Percentiles rank a stretch among this genome's conserved stretches.
These are phyloP conservation scores for Lates calcarifer DNA, from an alignment of 2,113 vertebrate species.

Conservation along the genomic window DNA sequence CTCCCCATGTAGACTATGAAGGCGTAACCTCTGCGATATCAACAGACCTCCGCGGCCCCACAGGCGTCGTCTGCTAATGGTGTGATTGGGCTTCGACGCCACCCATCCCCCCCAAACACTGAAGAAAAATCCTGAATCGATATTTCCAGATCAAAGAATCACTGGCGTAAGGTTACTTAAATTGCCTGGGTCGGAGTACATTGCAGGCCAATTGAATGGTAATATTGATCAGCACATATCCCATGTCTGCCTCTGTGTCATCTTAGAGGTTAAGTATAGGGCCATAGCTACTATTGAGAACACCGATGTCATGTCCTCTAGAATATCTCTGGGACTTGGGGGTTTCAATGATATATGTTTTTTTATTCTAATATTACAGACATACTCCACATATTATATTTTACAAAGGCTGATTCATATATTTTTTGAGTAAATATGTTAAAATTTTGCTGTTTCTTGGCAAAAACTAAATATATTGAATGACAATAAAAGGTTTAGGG, in stretches of 20 bases:
- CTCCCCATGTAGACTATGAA: constrained; percentile 26
- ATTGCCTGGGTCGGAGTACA: constrained; percentile 58
- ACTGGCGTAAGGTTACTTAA: constrained; percentile 58
- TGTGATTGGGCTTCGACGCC: not conserved
- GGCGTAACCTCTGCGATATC: constrained; percentile 48
- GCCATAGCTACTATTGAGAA: not conserved
- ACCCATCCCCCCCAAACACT: not conserved
- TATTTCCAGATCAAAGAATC: constrained; percentile 51
- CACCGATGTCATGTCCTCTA: not conserved
- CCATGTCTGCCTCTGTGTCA: constrained; percentile 9
- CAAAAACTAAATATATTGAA: too few species aligned
- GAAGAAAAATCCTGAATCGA: constrained; percentile 53
- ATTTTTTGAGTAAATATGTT: too few species aligned
- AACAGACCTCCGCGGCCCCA: constrained; percentile 27
- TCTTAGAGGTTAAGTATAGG: constrained; percentile 7
- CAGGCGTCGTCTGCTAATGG: constrained; percentile 41
- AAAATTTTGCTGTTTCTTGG: too few species aligned
- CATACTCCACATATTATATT: too few species aligned
- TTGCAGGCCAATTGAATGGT: constrained; percentile 49
- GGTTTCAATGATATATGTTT: not conserved
- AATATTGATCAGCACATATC: constrained; percentile 58
- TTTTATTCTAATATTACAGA: not conserved
- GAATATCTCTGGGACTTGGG: not conserved
- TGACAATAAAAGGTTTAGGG: too few species aligned
- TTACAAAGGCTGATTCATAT: not conserved